phyloP scores from a whole-genome alignment of 2,797 vertebrate species.

The Enteromius argenteus region DNA sequence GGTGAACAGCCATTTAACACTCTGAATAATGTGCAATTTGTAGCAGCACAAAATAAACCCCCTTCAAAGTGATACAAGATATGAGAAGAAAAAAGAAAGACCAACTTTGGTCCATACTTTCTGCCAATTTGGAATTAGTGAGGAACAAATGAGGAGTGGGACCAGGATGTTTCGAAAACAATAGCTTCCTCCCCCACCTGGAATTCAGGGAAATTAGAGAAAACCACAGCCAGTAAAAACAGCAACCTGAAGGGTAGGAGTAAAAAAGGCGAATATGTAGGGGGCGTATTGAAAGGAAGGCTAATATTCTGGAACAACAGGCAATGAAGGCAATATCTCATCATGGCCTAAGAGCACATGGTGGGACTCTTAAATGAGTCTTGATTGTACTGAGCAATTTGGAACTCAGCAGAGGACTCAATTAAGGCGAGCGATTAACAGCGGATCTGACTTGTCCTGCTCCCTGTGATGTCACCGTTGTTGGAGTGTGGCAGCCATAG shows the following conservation, averaged over 20 bases:
- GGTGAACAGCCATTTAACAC: neutral
- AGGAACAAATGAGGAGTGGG: constrained; percentile 29
- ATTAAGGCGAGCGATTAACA: constrained; percentile 63
- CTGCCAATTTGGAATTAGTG: constrained; percentile 25
- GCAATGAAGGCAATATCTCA: constrained; percentile 61
- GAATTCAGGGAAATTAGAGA: constrained; percentile 52
- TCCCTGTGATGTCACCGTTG: constrained; percentile 63
- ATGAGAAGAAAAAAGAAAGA: neutral
- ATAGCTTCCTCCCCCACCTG: constrained; percentile 34
- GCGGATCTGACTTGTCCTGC: constrained; percentile 57
- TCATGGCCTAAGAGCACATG: constrained; percentile 61
- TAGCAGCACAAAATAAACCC: neutral
- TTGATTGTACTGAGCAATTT: constrained; percentile 65
- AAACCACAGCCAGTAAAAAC: constrained; percentile 46
- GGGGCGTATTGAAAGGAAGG: constrained; percentile 58
- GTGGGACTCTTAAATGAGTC: constrained; percentile 63
- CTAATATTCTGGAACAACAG: constrained; percentile 65
- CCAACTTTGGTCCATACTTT: neutral
- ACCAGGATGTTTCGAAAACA: constrained; percentile 44
- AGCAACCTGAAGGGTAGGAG: constrained; percentile 48
- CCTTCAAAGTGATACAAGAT: constrained; percentile 5
- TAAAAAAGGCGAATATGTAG: constrained; percentile 58
- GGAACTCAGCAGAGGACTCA: constrained; percentile 63
- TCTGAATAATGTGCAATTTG: neutral
- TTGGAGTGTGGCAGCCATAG: constrained; percentile 63